Conservation (phyloP, 2,888 invertebrate genomes). For the Tiliacea aurago region DNA sequence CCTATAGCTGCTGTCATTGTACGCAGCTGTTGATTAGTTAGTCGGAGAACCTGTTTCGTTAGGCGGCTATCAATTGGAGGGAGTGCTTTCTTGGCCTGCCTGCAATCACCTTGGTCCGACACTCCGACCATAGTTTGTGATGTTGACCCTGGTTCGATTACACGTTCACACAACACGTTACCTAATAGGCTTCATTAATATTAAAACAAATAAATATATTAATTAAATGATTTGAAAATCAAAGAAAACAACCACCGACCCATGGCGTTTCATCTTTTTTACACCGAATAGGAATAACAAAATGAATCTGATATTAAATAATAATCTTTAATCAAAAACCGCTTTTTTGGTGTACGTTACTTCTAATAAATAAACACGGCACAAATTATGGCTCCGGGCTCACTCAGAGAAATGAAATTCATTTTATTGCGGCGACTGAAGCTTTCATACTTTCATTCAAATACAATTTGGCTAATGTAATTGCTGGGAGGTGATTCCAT, state of each 20-base stretch:
- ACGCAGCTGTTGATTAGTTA: no score
- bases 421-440: conserved; percentile 82
- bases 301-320: conserved; percentile 22
- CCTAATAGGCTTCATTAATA: background rate
- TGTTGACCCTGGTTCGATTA: no score
- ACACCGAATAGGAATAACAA: conserved; percentile 25
- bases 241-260: background rate
- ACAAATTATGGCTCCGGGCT: conserved; percentile 71
- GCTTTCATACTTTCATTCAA: conserved; percentile 80
- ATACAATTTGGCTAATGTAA: conserved; percentile 86
- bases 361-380: conserved; percentile 73
- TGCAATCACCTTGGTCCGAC: no score
- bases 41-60: no score
- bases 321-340: conserved; percentile 57
- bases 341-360: conserved; percentile 61
- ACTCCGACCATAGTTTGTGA: no score
- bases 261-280: conserved; percentile 4
- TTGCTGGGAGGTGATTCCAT: conserved; percentile 80
- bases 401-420: conserved; percentile 84
- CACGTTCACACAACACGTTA: no score
- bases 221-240: background rate
- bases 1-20: no score
- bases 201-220: background rate
- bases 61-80: no score
- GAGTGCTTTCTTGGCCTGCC: no score